Conservation (phyloP, 37 sponge, comb jelly and placozoan genomes). For the Spongilla lacustris region DNA sequence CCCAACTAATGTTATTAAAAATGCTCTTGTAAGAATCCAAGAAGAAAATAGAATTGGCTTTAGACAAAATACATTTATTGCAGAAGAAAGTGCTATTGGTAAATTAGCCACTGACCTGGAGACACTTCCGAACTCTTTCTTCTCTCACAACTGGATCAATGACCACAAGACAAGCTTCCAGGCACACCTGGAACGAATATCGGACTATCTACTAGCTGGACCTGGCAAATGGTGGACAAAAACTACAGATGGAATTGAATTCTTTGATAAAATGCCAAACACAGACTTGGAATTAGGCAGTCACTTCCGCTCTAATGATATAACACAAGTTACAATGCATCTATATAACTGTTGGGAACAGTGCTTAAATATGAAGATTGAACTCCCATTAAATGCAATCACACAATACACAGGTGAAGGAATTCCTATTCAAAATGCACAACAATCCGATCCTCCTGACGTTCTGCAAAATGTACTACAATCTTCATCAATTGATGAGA, state of each 20-base stretch:
- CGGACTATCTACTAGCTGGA: slow-evolving; percentile 6
- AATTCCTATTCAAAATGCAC: background rate
- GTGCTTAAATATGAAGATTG: background rate
- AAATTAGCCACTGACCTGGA: background rate
- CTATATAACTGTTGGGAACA: background rate
- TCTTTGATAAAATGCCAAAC: background rate
- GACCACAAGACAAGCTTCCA: background rate
- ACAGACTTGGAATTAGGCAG: background rate
- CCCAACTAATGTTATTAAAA: slow-evolving; percentile 14
- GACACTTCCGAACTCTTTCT: background rate
- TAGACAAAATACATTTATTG: background rate
- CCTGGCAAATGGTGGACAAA: slow-evolving; percentile 10
- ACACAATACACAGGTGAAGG: background rate
- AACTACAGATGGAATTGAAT: slow-evolving; percentile 10
- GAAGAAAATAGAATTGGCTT: background rate
- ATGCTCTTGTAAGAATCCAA: background rate
- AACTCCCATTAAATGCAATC: background rate
- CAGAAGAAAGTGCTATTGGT: background rate
- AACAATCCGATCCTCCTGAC: background rate
- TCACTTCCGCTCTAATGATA: background rate
- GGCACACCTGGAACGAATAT: slow-evolving; percentile 22
- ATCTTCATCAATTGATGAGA: background rate
- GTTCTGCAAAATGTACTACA: background rate
- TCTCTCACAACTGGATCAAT: background rate
- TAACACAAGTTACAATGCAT: background rate